Percentiles rank a stretch among this genome's conserved stretches.
phyloP scores from a whole-genome alignment of 2,113 vertebrate genomes.

The Narcine bancroftii region DNA sequence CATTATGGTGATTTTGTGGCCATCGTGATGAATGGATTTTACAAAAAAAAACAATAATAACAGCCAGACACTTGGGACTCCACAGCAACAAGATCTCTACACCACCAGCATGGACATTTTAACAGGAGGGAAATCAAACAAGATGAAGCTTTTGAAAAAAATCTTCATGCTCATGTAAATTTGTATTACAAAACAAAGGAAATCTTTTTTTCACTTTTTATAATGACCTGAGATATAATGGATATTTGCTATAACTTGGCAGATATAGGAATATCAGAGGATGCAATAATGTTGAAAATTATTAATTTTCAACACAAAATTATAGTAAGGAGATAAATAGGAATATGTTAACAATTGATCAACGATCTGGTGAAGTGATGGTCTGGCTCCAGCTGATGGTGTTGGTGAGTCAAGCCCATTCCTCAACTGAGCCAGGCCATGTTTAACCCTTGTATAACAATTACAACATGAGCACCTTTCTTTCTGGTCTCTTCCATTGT shows the following conservation, averaged over 20 bases:
- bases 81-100: too few relatives aligned
- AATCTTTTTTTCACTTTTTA: not conserved
- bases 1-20: too few relatives aligned
- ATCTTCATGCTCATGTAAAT: not conserved
- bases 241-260: not conserved
- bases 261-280: not conserved
- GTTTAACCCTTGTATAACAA: not conserved
- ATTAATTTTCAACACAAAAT: not conserved
- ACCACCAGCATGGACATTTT: too few relatives aligned
- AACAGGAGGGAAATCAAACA: not conserved
- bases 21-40: too few relatives aligned
- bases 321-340: not conserved
- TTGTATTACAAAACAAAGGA: not conserved
- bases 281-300: not conserved
- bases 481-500: not conserved
- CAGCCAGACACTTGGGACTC: too few relatives aligned
- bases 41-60: too few relatives aligned
- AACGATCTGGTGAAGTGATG: not conserved
- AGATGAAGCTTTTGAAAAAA: not conserved
- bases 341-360: not conserved
- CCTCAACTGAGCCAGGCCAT: not conserved
- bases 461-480: not conserved
- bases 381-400: not conserved
- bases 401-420: not conserved
- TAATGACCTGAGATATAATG: not conserved